phyloP scores from a whole-genome alignment of 2,113 vertebrate genomes.

The Calidris pugnax region DNA sequence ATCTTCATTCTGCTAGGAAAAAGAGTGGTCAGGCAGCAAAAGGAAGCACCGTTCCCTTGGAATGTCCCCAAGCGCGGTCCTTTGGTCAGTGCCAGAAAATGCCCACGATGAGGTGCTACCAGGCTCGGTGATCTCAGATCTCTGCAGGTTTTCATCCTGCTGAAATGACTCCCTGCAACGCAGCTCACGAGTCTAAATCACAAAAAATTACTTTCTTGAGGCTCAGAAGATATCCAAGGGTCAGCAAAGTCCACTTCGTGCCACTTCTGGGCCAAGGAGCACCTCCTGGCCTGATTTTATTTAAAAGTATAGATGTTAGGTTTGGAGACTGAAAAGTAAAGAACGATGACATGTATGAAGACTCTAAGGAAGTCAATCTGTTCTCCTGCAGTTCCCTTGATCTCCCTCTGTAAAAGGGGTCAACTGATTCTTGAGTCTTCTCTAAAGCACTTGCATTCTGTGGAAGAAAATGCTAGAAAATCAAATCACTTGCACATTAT shows the following conservation, averaged over 20 bases:
- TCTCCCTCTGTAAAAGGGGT: not conserved
- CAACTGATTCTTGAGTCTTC: not conserved
- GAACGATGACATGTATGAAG: not conserved
- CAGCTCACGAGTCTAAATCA: not conserved
- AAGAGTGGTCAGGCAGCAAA: not conserved
- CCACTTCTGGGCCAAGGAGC: not conserved
- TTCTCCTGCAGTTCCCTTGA: not conserved
- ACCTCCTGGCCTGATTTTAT: not conserved
- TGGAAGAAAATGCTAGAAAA: not conserved
- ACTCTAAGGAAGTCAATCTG: not conserved
- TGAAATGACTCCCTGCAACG: not conserved
- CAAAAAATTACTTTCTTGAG: not conserved
- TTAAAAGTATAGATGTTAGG: not conserved
- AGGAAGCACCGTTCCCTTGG: not conserved
- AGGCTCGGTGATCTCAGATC: not conserved
- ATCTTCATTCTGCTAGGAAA: not conserved
- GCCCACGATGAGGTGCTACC: not conserved
- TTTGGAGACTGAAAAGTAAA: not conserved
- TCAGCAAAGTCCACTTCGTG: not conserved
- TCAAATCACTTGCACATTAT: not conserved
- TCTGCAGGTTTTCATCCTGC: not conserved
- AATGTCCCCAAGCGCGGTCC: rapidly evolving
- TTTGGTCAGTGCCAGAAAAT: not conserved
- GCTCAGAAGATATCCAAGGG: not conserved
- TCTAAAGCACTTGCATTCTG: not conserved